Evolutionary conservation across 1,140 invertebrate genomes (phyloP).

Genomic region (Drosophila elegans): DNA sequence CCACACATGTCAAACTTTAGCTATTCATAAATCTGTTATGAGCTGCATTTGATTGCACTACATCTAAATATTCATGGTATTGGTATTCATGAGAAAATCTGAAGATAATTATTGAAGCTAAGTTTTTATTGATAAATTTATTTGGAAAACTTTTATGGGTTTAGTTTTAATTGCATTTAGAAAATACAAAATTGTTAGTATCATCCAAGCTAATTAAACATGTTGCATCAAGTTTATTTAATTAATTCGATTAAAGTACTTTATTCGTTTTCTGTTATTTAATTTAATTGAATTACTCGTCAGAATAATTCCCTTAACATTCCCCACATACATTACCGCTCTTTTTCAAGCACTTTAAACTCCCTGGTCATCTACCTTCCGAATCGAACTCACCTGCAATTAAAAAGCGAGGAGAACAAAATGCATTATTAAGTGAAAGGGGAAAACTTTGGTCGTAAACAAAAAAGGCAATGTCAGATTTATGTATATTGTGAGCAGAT

Average conservation of each 20-base stretch:
- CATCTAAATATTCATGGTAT: neutral
- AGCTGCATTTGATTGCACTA: neutral
- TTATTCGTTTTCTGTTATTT: too few relatives aligned
- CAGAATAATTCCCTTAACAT: neutral
- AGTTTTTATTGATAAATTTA: neutral
- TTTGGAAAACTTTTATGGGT: neutral
- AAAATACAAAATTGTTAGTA: too few relatives aligned
- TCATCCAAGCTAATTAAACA: neutral
- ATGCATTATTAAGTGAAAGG: slow-evolving; percentile 53
- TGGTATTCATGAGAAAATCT: neutral
- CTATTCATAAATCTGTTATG: slow-evolving; percentile 25
- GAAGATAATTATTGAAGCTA: neutral
- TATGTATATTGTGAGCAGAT: slow-evolving; percentile 27
- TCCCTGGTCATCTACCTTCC: slow-evolving; percentile 3
- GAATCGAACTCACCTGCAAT: slow-evolving; percentile 66
- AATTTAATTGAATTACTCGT: too few relatives aligned
- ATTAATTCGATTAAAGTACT: too few relatives aligned
- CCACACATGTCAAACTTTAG: slow-evolving; percentile 11
- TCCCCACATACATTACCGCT: slow-evolving; percentile 28
- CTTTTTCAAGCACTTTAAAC: neutral
- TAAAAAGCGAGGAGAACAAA: slow-evolving; percentile 39
- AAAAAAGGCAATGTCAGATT: slow-evolving; percentile 17
- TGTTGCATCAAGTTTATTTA: too few relatives aligned
- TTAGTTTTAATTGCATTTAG: too few relatives aligned
- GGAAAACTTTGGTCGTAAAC: slow-evolving; percentile 37